phyloP scores from a whole-genome alignment of 2,888 invertebrate genomes.

The Plagodis dolabraria region DNA sequence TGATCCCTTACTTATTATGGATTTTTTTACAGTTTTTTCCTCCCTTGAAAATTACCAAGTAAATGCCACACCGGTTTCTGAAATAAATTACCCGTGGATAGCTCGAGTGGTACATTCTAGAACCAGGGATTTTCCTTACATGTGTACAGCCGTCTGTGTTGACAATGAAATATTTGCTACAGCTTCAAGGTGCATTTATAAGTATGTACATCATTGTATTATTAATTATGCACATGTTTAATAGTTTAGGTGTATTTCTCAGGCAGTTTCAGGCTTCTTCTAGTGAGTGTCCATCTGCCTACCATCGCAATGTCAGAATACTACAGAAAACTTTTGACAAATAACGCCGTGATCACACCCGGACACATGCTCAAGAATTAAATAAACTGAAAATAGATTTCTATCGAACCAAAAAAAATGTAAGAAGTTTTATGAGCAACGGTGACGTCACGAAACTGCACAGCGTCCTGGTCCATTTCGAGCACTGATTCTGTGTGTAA shows the following conservation, averaged over 20 bases:
- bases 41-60: slow-evolving; percentile 51
- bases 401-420: too few species aligned
- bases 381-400: too few species aligned
- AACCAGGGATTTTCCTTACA: slow-evolving; percentile 39
- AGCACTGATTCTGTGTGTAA: too few species aligned
- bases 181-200: slow-evolving; percentile 58
- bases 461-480: too few species aligned
- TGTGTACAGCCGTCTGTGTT: slow-evolving; percentile 64
- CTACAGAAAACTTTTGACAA: too few species aligned
- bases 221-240: not conserved
- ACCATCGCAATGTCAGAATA: too few species aligned
- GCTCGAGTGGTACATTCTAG: slow-evolving; percentile 62
- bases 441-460: too few species aligned
- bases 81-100: slow-evolving; percentile 57
- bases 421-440: too few species aligned
- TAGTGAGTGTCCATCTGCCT: not conserved
- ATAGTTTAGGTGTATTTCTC: too few species aligned
- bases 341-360: too few species aligned
- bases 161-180: slow-evolving; percentile 61
- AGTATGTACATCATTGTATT: slow-evolving; percentile 41
- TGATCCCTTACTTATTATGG: not conserved
- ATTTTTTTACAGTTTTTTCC: slow-evolving; percentile 52
- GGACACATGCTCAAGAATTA: too few species aligned
- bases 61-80: slow-evolving; percentile 37
- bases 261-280: too few species aligned